Evolutionary conservation across 2,888 invertebrate genomes (phyloP).

Genomic region (Argynnis bischoffii): DNA sequence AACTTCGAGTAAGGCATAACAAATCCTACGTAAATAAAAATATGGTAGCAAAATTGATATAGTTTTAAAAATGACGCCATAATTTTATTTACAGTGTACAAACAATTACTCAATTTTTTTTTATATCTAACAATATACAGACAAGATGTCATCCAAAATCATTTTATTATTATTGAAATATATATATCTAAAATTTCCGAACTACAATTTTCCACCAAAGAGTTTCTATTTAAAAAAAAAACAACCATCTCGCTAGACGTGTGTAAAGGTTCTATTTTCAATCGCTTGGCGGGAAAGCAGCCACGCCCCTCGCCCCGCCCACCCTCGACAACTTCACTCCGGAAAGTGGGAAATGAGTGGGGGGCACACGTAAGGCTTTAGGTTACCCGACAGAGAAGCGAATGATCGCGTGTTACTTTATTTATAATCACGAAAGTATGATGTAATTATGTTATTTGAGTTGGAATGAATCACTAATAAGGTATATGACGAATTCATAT

Average conservation of each 20-base stretch:
- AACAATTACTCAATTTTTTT: no score
- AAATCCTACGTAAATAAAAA: not conserved
- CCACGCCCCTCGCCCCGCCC: conserved; percentile 41
- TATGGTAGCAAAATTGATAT: no score
- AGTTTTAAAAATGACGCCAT: no score
- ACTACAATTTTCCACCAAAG: not conserved
- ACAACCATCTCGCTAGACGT: conserved; percentile 5
- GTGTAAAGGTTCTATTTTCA: conserved; percentile 45
- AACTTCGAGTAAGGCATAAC: not conserved
- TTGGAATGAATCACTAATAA: not conserved
- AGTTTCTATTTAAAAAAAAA: conserved; percentile 13
- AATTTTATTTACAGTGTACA: no score
- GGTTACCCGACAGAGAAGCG: not conserved
- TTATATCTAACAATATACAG: no score
- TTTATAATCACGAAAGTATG: not conserved
- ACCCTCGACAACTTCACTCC: conserved; percentile 52
- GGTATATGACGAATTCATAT: not conserved
- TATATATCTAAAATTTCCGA: not conserved
- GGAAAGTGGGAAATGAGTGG: conserved; percentile 71
- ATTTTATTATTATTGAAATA: no score
- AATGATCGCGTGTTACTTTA: conserved; percentile 1
- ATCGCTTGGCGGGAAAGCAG: conserved; percentile 51
- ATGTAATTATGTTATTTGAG: not conserved
- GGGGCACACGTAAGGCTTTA: conserved; percentile 16
- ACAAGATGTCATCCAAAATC: no score